phyloP scores from a whole-genome alignment of 2,797 vertebrate genomes.

The Heteromormyrus szaboi region DNA sequence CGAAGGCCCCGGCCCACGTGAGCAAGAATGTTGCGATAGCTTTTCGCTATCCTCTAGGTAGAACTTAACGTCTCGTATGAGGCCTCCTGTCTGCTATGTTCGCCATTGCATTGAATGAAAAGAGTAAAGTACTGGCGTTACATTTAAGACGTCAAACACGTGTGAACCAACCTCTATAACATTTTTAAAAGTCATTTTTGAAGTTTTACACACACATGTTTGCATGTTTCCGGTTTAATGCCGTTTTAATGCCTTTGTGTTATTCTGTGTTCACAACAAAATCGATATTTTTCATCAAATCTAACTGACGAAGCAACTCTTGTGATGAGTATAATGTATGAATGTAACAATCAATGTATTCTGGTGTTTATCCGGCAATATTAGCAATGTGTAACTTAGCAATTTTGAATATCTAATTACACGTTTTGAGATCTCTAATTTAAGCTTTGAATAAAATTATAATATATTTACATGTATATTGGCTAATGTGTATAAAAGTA shows the following conservation, averaged over 20 bases:
- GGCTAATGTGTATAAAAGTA: neutral
- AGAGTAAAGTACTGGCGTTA: slow-evolving; percentile 70
- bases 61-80: slow-evolving; percentile 43
- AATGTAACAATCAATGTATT: neutral
- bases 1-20: neutral
- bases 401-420: neutral
- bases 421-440: neutral
- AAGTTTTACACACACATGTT: neutral
- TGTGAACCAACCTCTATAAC: neutral
- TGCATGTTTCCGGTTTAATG: neutral
- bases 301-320: neutral
- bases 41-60: slow-evolving; percentile 33
- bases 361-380: neutral
- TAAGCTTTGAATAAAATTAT: neutral
- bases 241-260: neutral
- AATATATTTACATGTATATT: neutral
- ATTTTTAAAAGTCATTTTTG: neutral
- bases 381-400: neutral
- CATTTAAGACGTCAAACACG: slow-evolving; percentile 41
- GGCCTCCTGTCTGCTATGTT: slow-evolving; percentile 43
- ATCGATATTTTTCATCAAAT: neutral
- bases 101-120: slow-evolving; percentile 63
- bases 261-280: neutral
- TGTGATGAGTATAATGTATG: neutral
- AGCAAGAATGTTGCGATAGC: slow-evolving; percentile 23